Base-by-base conservation (phyloP, 1,140 invertebrate species). In the Diorhabda elongata region DNA sequence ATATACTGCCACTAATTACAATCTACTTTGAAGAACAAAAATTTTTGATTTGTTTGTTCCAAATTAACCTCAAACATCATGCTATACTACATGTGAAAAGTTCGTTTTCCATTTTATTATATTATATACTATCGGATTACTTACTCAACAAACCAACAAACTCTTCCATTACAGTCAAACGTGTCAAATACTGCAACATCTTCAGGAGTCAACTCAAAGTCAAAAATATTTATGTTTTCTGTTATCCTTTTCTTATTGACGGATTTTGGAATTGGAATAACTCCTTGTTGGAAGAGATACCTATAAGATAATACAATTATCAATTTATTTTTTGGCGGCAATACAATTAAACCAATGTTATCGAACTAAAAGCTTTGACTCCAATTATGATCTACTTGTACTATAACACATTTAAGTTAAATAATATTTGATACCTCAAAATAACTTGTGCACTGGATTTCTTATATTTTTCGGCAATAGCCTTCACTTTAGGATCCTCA, bases 401-500 rank as follows among this genome's bases (percentile, higher is more conserved):
- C 26, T 26, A 26, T 26, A 26, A 26, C 0, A 26, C 1, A 1
- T 26, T 26, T 1, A 26, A 26, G 26, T 26, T 26, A 26, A 26
- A 26, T 26, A 26, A 89, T 81, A 26, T 26, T 26, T 26, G 26
- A 26, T 69, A 83, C 70, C 68, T 76, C 9, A 78, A 60, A 4
- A 78, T 68, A 41, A 78, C 70, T 72, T 78, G 77, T 47, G 77
- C 75, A 6, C 74, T 63, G 7, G 71, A 72, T 66, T 77, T 78
- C 7, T 64, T 71, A 63, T 77, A 77, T 72, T 76, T 78, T 8
- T 72, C 64, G 43, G 74, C 74, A 56, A 77, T 67, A 11, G 63
- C 79, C 47, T 83, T 74, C 11, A 87, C 76, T 75, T 83, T 84
- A 0, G 84, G 84, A 64, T 90, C 88, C 60, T 95, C 90, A 2